Evolutionary conservation across 1,140 invertebrate genomes (phyloP), one percentile per base, ranked within the genome.

Genomic region (Diprion similis): DNA sequence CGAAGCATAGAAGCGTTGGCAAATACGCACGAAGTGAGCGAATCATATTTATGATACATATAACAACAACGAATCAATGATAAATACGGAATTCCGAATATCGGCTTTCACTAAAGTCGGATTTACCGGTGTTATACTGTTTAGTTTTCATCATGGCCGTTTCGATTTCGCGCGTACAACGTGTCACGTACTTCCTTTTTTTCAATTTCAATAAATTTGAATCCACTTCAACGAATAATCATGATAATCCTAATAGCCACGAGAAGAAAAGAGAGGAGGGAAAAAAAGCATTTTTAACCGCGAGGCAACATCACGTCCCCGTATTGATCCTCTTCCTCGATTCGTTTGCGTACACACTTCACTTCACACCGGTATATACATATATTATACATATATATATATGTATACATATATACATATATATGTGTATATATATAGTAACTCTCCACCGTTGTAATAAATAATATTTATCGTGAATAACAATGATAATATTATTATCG

Each of bases 321-420:
- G 11, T 59, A 59, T 59, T 59, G 51, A 59, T 59, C 51, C 51
- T 59, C 4, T 59, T 59, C 51, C 51, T 8, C n/a, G 51, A 59
- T 59, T 59, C n/a, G n/a, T 59, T 59, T 13, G n/a, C 51, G 11
- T 59, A 59, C 51, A 15, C n/a, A 59, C 11, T 59, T 15, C 51
- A 59, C 51, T 59, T 59, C n/a, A 59, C n/a, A 59, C 51, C 51
- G 51, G 51, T 59, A 59, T 59, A 59, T 15, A 15, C n/a, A 59
- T 4, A 0, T 59, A 59, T 59, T 8, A 59, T 59, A 59, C 9
- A 15, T 59, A 59, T 9, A 37, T 37, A 37, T 37, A 37, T 37
- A 37, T 37, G 6, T 37, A 37, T 37, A 37, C 6, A 6, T 37
- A 37, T 37, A 37, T 37, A 6, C 24, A 37, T 37, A 37, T 37